Evolutionary conservation across 2,888 invertebrate genomes (phyloP).

Genomic region (Drosophila merina): DNA sequence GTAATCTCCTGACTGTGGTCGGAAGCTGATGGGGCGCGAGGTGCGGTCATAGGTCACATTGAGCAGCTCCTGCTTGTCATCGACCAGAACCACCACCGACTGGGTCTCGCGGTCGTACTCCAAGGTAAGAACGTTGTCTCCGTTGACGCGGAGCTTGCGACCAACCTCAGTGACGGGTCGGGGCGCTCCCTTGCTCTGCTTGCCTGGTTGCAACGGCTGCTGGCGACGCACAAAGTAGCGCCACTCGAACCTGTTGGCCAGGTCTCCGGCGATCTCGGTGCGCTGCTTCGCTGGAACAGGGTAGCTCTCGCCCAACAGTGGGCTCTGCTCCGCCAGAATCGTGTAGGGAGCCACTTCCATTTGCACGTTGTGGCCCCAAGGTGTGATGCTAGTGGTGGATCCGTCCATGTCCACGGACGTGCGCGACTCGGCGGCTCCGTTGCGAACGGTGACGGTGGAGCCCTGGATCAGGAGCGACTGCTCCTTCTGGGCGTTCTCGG

Average conservation of each 20-base stretch:
- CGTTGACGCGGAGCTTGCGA: conserved; percentile 93
- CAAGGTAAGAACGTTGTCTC: conserved; percentile 94
- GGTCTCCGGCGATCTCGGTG: conserved; percentile 94
- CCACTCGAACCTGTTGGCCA: conserved; percentile 98
- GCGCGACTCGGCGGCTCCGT: conserved; percentile 92
- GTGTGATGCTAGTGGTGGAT: conserved; percentile 91
- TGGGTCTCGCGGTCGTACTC: conserved; percentile 95
- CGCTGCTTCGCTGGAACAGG: conserved; percentile 96
- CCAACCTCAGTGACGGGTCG: conserved; percentile 92
- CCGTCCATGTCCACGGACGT: conserved; percentile 93
- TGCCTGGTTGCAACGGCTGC: conserved; percentile 85
- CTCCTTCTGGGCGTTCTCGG: conserved; percentile 92
- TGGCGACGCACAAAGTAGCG: conserved; percentile 94
- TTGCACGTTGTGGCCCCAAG: conserved; percentile 94
- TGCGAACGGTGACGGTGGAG: conserved; percentile 91
- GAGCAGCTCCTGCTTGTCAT: conserved; percentile 92
- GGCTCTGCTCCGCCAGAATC: conserved; percentile 94
- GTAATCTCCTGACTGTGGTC: conserved; percentile 93
- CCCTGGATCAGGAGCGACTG: conserved; percentile 94
- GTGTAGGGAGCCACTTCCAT: conserved; percentile 96
- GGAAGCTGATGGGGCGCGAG: conserved; percentile 93
- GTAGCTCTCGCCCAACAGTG: conserved; percentile 94
- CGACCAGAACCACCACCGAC: conserved; percentile 94
- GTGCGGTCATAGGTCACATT: conserved; percentile 95
- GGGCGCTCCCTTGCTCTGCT: conserved; percentile 83